Evolutionary conservation across 2,888 invertebrate species (phyloP).

Genomic region (Mermis nigrescens): DNA sequence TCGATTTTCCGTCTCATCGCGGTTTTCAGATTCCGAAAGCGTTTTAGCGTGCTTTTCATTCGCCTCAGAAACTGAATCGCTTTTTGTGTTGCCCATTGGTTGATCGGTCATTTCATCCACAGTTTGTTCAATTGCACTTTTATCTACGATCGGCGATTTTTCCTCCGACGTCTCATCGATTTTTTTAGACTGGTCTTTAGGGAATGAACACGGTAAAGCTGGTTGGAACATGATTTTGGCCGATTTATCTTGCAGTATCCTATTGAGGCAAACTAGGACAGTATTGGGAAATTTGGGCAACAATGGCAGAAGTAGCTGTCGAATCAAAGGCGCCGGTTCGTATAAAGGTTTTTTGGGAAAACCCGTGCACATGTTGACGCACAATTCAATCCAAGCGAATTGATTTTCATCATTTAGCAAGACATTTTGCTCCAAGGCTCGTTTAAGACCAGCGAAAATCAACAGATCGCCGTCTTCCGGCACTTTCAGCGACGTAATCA

Average conservation of each 20-base stretch:
- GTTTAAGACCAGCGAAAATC: not conserved
- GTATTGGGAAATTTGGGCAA: not conserved
- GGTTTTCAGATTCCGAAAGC: too few relatives aligned
- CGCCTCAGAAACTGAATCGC: too few relatives aligned
- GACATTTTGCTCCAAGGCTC: not conserved
- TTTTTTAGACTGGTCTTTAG: too few relatives aligned
- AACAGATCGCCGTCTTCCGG: not conserved
- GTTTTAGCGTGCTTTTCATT: too few relatives aligned
- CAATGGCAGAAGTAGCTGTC: not conserved
- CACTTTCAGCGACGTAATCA: not conserved
- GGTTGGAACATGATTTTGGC: too few relatives aligned
- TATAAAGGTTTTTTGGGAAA: not conserved
- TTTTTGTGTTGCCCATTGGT: too few relatives aligned
- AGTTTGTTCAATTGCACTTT: too few relatives aligned
- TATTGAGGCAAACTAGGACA: not conserved
- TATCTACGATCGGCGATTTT: too few relatives aligned
- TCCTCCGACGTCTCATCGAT: too few relatives aligned
- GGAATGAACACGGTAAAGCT: too few relatives aligned
- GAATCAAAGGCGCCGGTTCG: not conserved
- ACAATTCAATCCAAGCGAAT: not conserved
- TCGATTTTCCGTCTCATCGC: too few relatives aligned
- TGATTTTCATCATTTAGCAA: not conserved
- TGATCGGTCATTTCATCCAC: too few relatives aligned
- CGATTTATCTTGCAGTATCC: not conserved
- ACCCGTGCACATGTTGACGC: not conserved